Evolutionary conservation across 2,888 invertebrate species (phyloP), one percentile per base, ranked within the genome.

Genomic region (Nemurella pictetii): DNA sequence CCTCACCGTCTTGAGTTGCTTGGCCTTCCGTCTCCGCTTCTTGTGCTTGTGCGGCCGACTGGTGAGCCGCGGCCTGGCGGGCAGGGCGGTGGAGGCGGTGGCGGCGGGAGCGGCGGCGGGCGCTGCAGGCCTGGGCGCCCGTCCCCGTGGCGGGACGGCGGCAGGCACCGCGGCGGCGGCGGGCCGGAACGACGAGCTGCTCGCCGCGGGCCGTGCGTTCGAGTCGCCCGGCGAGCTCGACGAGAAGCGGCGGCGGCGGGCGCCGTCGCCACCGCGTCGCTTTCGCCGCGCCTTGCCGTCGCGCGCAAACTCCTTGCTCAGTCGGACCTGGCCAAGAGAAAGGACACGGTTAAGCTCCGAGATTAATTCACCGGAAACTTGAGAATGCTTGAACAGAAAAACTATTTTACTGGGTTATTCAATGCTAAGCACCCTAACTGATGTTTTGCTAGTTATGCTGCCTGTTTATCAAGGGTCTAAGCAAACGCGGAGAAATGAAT

Each of bases 11-110:
- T 80, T 80, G 12, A 35, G 20, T 15, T 86, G 86, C 80, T 87
- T 88, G 77, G 85, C 85, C 85, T 87, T 88, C 87, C 87, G 88
- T 87, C 88, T 89, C 87, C 88, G 88, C 86, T 87, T 90, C 36
- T 89, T 89, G 83, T 91, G 91, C 82, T 90, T 91, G 84, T 91
- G 91, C n/a, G 85, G 84, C 73, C 85, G 83, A 29, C 83, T 83
- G 25, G 84, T 35, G 28, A 86, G 75, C 74, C 85, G 84, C 12
- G 86, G 84, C 25, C 28, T 75, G 27, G 83, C 35, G 5, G 27
- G 55, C 26, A n/a, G 80, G 20, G 73, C 15, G 30, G n/a, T 35
- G 9, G 15, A 25, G 20, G 28, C 27, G 0, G 25, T 12, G 26
- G 30, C 29, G 26, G 74, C 25, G 20, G 74, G 74, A 5, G 26